phyloP scores from a whole-genome alignment of 2,888 invertebrate species.

The Caenorhabditis plicata region DNA sequence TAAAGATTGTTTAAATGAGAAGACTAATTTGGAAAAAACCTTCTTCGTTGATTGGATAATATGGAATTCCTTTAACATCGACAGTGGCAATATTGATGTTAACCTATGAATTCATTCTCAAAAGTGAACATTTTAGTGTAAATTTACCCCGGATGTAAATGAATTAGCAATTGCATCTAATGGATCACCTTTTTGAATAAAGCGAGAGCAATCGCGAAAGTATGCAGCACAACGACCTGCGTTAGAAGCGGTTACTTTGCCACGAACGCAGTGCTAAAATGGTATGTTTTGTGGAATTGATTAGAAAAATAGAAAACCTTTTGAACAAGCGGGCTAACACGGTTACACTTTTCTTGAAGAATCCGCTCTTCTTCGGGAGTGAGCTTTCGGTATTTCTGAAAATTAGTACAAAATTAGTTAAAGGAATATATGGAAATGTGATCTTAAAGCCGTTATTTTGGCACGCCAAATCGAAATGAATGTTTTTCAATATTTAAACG shows the following conservation, averaged over 20 bases:
- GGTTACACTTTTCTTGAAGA: constrained; percentile 16
- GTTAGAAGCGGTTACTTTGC: constrained; percentile 27
- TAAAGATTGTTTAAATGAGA: no score
- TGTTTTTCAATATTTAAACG: no score
- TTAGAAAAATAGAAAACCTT: constrained; percentile 3
- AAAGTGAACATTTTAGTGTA: background rate
- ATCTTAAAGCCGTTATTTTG: no score
- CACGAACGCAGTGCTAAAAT: constrained; percentile 34
- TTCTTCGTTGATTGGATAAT: constrained; percentile 58
- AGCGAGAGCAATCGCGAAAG: constrained; percentile 49
- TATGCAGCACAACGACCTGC: constrained; percentile 39
- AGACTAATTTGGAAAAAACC: no score
- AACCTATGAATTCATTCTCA: constrained; percentile 3
- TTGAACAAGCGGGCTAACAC: constrained; percentile 22
- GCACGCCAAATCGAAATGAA: no score
- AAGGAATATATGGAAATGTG: no score
- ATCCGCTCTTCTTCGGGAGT: constrained; percentile 16
- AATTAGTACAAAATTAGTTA: background rate
- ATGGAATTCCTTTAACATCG: constrained; percentile 59
- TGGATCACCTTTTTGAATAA: constrained; percentile 49
- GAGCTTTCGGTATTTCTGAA: constrained; percentile 14
- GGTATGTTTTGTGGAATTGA: no score
- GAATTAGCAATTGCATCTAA: constrained; percentile 46
- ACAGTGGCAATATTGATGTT: constrained; percentile 30
- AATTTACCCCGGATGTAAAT: constrained; percentile 40